Evolutionary conservation across 2,797 vertebrate species (phyloP), one percentile per base, ranked within the genome.

Genomic region (Urophycis tenuis): DNA sequence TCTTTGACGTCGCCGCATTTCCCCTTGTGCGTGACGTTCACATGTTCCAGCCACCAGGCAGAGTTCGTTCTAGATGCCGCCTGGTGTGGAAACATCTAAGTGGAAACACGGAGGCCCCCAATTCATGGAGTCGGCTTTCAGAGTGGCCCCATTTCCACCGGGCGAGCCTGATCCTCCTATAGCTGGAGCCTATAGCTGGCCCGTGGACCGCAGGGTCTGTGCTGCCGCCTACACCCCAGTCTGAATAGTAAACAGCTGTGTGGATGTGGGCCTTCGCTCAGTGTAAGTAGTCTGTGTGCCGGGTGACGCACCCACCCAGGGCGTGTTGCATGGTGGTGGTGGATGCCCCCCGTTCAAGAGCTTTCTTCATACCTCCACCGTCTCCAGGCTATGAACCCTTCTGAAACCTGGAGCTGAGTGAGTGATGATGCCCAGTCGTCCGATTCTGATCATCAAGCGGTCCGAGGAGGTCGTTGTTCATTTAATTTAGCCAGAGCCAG

Each of bases 71-170:
- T n/a, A n/a, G n/a, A n/a, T n/a, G n/a, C n/a, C n/a, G n/a, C n/a
- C n/a, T n/a, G n/a, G n/a, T n/a, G n/a, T n/a, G n/a, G n/a, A n/a
- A n/a, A n/a, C n/a, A n/a, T n/a, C n/a, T 72, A 39, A 74, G 71
- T 79, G 77, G 75, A 83, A 77, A 81, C 33, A 60, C 33, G 77
- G 49, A 39, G 41, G 73, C 71, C 36, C 5, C n/a, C 34, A 74
- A 76, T 71, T 11, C 30, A 36, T 60, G 33, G 71, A 78, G 75
- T 81, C 79, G 81, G 71, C 80, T 34, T 77, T 36, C 22, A 10
- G 75, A 53, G 64, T 70, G 17, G 45, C 19, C 45, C 45, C 17
- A 49, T 2, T 53, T 53, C 45, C 45, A 19, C 45, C 22, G 17
- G 6, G 17, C 22, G 19, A 53, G 19, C 45, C 36, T 49, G 5